Percentiles rank a stretch among this genome's conserved stretches.
Conservation (phyloP, 2,797 vertebrate species). For the Anguilla pacifica region DNA sequence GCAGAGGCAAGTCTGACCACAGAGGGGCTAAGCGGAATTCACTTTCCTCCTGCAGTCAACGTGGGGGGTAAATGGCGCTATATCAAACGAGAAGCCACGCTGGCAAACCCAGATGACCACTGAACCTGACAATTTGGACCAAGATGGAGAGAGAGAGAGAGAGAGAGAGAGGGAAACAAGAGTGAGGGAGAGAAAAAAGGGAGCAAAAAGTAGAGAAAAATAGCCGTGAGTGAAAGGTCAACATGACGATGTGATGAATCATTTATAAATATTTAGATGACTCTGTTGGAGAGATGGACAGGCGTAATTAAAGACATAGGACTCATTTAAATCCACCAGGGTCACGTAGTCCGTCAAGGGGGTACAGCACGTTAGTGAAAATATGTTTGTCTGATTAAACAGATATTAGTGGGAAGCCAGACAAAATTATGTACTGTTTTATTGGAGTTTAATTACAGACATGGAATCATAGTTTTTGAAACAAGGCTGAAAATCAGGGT, state of each 20-base stretch:
- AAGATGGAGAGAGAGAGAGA: neutral
- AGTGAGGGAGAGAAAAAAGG: neutral
- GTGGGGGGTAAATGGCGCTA: neutral
- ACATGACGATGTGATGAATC: neutral
- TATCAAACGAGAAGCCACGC: neutral
- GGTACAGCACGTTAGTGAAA: neutral
- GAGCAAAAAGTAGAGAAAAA: neutral
- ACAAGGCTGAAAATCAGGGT: neutral
- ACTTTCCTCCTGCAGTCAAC: neutral
- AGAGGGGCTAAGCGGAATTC: neutral
- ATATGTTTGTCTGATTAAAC: neutral
- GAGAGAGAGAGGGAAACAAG: neutral
- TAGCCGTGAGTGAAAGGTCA: neutral
- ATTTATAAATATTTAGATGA: neutral
- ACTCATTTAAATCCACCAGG: neutral
- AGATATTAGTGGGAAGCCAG: neutral
- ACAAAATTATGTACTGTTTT: neutral
- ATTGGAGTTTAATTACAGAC: neutral
- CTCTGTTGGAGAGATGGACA: neutral
- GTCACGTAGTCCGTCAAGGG: neutral
- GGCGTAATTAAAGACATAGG: neutral
- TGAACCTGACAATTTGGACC: neutral
- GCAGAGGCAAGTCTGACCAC: neutral
- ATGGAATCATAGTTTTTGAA: neutral
- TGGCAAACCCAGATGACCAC: neutral